These are phyloP conservation scores for Eretmochelys imbricata DNA, from an alignment of 2,113 vertebrate genomes.

Conservation along the genomic window DNA sequence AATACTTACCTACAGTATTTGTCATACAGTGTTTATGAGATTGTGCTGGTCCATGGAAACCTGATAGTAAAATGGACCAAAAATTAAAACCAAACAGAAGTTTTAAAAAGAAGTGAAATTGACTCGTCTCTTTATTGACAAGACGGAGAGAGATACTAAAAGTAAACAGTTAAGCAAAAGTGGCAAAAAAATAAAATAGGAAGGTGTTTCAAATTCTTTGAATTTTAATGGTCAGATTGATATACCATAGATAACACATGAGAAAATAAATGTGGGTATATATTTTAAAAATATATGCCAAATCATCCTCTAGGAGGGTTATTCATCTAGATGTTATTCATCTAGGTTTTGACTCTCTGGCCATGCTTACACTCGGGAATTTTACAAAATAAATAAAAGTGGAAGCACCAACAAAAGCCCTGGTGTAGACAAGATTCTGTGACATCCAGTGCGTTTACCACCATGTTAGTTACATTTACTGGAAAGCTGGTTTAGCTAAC, in stretches of 20 bases:
- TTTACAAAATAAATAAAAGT: accelerated
- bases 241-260: background rate
- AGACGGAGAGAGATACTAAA: background rate
- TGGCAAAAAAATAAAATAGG: conserved; percentile 24
- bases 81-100: conserved; percentile 51
- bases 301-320: background rate
- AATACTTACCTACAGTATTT: background rate
- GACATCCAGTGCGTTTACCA: background rate
- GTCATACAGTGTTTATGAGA: conserved; percentile 17
- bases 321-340: background rate
- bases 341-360: background rate
- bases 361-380: accelerated
- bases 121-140: conserved; percentile 69
- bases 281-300: background rate
- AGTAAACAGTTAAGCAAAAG: conserved; percentile 61
- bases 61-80: conserved; percentile 14
- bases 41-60: conserved; percentile 4
- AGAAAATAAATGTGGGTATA: background rate
- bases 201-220: background rate
- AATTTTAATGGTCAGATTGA: background rate
- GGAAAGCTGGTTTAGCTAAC: background rate
- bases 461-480: background rate
- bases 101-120: conserved; percentile 34
- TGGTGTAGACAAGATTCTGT: background rate
- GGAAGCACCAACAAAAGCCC: background rate